These are phyloP conservation scores for Greenwoodochromis staneri DNA, from an alignment of 2,113 vertebrate species.

Conservation along the genomic window DNA sequence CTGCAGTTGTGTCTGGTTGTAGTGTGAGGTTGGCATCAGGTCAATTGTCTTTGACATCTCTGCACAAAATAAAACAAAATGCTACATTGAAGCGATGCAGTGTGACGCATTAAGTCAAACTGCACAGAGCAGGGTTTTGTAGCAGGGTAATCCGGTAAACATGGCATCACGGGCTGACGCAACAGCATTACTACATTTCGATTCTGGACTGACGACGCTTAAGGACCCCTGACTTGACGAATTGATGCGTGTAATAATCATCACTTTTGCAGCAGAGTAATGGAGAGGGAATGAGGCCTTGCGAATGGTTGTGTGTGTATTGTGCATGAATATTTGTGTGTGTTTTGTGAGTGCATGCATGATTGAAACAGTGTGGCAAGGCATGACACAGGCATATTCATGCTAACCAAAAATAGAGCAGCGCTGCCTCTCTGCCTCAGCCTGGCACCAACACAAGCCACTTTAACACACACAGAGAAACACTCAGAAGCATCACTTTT, in stretches of 20 bases:
- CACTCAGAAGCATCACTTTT: not conserved
- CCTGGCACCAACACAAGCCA: conserved; percentile 2
- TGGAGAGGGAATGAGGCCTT: not conserved
- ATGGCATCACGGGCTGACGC: not conserved
- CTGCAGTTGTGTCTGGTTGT: not conserved
- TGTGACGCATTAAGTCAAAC: not conserved
- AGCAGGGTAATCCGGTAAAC: not conserved
- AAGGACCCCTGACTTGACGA: not conserved
- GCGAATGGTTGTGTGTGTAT: not conserved
- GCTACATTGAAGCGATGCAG: not conserved
- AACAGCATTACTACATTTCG: not conserved
- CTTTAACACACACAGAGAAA: not conserved
- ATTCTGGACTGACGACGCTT: not conserved
- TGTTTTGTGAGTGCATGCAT: not conserved
- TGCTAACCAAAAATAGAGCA: conserved; percentile 37
- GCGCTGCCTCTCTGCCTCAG: not conserved
- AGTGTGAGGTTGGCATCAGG: not conserved
- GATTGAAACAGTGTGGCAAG: conserved; percentile 18
- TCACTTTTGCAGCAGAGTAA: not conserved
- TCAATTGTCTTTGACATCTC: not conserved
- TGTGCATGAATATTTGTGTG: not conserved
- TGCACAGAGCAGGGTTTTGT: not conserved
- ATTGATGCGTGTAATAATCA: not conserved
- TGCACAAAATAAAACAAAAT: not conserved
- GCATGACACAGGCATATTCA: not conserved